Percentiles rank a stretch among this genome's conserved stretches.
These are phyloP conservation scores for Trilocha varians DNA, from an alignment of 2,888 invertebrate genomes.

Conservation along the genomic window DNA sequence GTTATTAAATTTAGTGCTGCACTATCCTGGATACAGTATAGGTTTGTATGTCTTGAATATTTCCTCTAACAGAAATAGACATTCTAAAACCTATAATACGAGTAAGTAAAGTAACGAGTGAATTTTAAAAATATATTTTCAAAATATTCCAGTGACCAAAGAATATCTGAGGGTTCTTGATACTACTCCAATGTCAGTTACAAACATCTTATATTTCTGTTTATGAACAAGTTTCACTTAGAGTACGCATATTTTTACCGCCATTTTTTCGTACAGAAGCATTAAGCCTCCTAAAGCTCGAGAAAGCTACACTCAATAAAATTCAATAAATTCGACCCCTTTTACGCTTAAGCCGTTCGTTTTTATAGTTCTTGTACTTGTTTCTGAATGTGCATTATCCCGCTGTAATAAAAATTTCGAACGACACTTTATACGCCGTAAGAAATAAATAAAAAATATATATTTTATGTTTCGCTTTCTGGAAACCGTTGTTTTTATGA, in stretches of 20 bases:
- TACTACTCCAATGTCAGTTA: too few relatives aligned
- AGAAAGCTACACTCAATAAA: constrained; percentile 50
- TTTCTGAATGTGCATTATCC: constrained; percentile 58
- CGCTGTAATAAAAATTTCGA: constrained; percentile 51
- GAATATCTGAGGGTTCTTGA: too few relatives aligned
- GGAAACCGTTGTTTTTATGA: constrained; percentile 12
- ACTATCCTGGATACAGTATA: too few relatives aligned
- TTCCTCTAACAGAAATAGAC: background rate
- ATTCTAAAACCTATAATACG: too few relatives aligned
- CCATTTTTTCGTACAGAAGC: background rate
- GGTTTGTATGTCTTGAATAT: background rate
- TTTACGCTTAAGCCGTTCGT: constrained; percentile 63
- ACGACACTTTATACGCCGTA: constrained; percentile 47
- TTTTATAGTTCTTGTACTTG: constrained; percentile 62
- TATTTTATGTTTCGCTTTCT: constrained; percentile 28
- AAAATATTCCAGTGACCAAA: too few relatives aligned
- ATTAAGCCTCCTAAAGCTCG: background rate
- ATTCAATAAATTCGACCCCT: constrained; percentile 70
- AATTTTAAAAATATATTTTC: too few relatives aligned
- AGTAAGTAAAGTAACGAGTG: too few relatives aligned
- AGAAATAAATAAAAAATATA: constrained; percentile 37
- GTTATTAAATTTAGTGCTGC: too few relatives aligned
- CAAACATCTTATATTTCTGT: too few relatives aligned
- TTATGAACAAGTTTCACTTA: background rate
- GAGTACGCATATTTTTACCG: background rate